phyloP scores from a whole-genome alignment of 2,888 invertebrate genomes.

The Drosophila mayaguana region DNA sequence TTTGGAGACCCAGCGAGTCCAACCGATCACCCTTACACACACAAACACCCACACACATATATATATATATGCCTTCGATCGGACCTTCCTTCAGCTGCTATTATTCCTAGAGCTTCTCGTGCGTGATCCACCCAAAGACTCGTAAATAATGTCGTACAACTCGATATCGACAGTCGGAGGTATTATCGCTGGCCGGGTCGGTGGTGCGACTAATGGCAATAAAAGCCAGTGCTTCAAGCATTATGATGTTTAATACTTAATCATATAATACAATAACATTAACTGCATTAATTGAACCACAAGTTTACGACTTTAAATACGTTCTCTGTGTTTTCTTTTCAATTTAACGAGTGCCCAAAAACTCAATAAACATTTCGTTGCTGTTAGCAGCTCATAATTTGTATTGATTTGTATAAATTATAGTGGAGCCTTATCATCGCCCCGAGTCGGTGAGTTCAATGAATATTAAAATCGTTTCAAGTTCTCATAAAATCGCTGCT shows the following conservation, averaged over 20 bases:
- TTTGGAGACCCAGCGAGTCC: neutral
- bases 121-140: conserved; percentile 25
- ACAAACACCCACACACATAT: neutral
- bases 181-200: conserved; percentile 50
- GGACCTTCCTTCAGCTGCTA: conserved; percentile 1
- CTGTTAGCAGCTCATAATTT: conserved; percentile 49
- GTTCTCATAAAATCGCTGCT: conserved; percentile 2
- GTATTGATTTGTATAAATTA: conserved; percentile 57
- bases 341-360: conserved; percentile 57
- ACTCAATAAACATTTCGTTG: conserved; percentile 66
- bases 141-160: conserved; percentile 63
- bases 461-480: neutral
- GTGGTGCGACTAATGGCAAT: conserved; percentile 43
- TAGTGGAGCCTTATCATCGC: conserved; percentile 29
- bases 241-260: conserved; percentile 57
- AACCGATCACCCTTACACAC: neutral
- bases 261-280: conserved; percentile 39
- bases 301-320: conserved; percentile 54
- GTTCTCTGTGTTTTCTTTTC: conserved; percentile 34
- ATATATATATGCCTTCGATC: neutral
- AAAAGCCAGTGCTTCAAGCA: conserved; percentile 57
- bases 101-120: neutral
- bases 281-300: conserved; percentile 35
- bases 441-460: conserved; percentile 57
- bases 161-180: conserved; percentile 44